These are phyloP conservation scores for Numenius phaeopus DNA, from an alignment of 2,797 vertebrate species.

Conservation along the genomic window DNA sequence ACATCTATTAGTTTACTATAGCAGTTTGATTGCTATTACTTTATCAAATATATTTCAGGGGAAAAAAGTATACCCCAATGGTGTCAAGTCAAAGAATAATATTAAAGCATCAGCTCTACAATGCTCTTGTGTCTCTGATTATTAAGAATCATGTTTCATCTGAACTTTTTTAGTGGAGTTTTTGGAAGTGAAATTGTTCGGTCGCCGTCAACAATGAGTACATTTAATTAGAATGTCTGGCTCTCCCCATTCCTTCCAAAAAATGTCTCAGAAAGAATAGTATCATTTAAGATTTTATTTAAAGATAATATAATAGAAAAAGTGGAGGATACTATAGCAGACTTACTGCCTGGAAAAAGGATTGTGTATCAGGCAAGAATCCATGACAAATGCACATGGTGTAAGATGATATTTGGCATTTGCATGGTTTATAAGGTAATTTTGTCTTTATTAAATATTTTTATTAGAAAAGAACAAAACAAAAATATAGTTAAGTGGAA, in stretches of 20 bases:
- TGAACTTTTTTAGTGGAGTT: slow-evolving; percentile 30
- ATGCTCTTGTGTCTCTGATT: slow-evolving; percentile 44
- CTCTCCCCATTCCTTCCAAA: neutral
- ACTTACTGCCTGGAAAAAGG: neutral
- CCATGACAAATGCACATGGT: neutral
- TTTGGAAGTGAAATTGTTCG: neutral
- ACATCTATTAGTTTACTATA: slow-evolving; percentile 62
- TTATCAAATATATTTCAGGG: slow-evolving; percentile 51
- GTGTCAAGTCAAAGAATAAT: slow-evolving; percentile 45
- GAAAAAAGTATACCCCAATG: slow-evolving; percentile 14
- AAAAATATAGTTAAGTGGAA: neutral
- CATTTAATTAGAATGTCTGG: slow-evolving; percentile 49
- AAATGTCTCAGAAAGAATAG: neutral
- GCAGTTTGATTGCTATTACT: slow-evolving; percentile 64
- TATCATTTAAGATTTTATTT: neutral
- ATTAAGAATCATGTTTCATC: slow-evolving; percentile 73
- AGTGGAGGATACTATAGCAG: neutral
- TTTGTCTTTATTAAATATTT: neutral
- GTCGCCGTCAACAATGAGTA: neutral
- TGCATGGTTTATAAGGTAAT: neutral
- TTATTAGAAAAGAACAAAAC: neutral
- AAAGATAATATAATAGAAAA: neutral
- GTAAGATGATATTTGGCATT: neutral
- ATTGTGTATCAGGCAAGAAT: neutral
- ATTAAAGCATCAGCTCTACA: slow-evolving; percentile 42